Conservation (phyloP, 2,888 invertebrate species). For the Anaspis maculata region DNA sequence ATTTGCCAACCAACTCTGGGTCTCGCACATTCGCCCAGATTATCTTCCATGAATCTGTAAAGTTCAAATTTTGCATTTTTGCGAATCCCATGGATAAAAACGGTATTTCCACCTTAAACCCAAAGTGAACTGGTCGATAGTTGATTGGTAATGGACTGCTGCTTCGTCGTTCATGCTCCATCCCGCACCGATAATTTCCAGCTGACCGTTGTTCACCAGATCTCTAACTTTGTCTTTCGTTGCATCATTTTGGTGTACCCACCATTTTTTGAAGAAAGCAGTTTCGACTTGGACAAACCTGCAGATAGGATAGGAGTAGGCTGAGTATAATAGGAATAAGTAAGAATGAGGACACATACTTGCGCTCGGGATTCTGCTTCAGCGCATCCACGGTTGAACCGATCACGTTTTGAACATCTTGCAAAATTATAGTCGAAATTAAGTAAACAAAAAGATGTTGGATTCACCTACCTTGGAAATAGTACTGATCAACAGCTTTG, state of each 20-base stretch:
- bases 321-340: neutral
- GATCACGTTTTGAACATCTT: constrained; percentile 82
- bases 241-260: constrained; percentile 54
- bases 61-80: neutral
- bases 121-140: constrained; percentile 62
- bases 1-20: constrained; percentile 78
- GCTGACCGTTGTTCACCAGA: constrained; percentile 51
- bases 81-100: neutral
- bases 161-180: constrained; percentile 57
- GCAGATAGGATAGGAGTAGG: constrained; percentile 25
- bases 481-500: constrained; percentile 77
- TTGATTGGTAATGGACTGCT: constrained; percentile 56
- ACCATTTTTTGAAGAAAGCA: constrained; percentile 72
- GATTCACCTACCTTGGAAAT: constrained; percentile 22
- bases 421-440: too few relatives aligned
- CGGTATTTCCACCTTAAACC: constrained; percentile 46
- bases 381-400: constrained; percentile 76
- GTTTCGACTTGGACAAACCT: constrained; percentile 73
- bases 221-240: constrained; percentile 47
- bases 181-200: constrained; percentile 52
- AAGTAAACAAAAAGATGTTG: too few relatives aligned
- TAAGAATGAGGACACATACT: constrained; percentile 38
- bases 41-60: constrained; percentile 49
- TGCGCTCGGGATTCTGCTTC: constrained; percentile 57
- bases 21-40: constrained; percentile 62